Evolutionary conservation across 2,888 invertebrate genomes (phyloP), one percentile per base, ranked within the genome.

Genomic region (Lordiphosa fenestrarum): DNA sequence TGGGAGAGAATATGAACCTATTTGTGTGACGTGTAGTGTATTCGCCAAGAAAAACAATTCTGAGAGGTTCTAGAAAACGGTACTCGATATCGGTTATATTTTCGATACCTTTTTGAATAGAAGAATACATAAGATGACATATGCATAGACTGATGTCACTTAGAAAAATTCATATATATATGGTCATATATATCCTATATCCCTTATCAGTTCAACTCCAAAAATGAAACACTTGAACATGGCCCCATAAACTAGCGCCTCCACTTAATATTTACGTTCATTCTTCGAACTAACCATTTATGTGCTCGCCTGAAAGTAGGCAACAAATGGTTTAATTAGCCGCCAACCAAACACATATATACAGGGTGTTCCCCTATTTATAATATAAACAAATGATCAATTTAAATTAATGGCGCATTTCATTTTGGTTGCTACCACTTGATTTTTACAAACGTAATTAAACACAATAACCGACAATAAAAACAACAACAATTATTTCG

Each of bases 391-490:
- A 77, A 74, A 77, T 71, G 64, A 55, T 74, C 58, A 66, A 72
- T 76, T 76, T 71, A 78, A 74, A 73, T 74, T 68, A 77, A 73
- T 77, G 65, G 44, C 50, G 47, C 60, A 73, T 10, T 66, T 62
- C 63, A 56, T 58, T 63, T 53, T 66, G 61, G 56, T 60, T 70
- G 69, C 66, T 50, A 39, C 69, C 60, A 66, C 78, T 71, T 74
- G 74, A 73, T 82, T 78, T 82, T 69, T 78, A 74, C 66, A 47
- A 50, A 56, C 61, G 63, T 54, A 75, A 85, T 84, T 84, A 81
- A 76, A 81, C 52, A 64, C 33, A 51, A 53, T 50, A 36, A 63
- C 37, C 55, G 44, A 30, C 21, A 53, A 53, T 55, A 65, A 53
- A 46, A 53, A 46, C 54, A 70, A 62, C 62, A 65, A 68, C 37